These are phyloP conservation scores for Lophotriccus pileatus DNA, from an alignment of 2,797 vertebrate genomes.

Conservation along the genomic window DNA sequence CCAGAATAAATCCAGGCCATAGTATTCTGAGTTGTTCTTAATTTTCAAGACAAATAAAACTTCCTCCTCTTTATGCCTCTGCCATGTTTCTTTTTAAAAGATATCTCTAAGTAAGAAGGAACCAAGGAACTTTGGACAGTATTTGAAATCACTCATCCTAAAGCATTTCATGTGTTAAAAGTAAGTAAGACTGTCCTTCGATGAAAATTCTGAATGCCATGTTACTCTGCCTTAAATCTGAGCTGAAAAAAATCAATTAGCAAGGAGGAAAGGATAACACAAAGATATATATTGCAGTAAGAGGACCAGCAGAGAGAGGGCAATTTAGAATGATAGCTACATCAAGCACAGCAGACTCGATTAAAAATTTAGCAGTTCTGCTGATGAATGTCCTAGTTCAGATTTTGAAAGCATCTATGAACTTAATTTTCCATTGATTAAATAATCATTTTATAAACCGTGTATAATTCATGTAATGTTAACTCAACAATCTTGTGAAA, in stretches of 20 bases:
- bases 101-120: background rate
- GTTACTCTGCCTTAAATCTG: conserved; percentile 51
- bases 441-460: conserved; percentile 79
- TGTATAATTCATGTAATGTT: conserved; percentile 76
- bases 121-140: background rate
- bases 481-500: conserved; percentile 71
- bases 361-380: conserved; percentile 80
- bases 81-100: background rate
- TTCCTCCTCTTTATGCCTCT: background rate
- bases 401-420: conserved; percentile 77
- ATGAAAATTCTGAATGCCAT: conserved; percentile 15
- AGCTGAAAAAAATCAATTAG: conserved; percentile 68
- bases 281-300: conserved; percentile 49
- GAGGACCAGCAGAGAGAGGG: conserved; percentile 51
- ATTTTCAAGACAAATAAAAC: background rate
- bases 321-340: conserved; percentile 75
- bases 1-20: background rate
- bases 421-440: conserved; percentile 81
- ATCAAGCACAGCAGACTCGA: conserved; percentile 69
- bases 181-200: background rate
- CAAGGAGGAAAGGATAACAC: conserved; percentile 16
- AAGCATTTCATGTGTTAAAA: conserved; percentile 15
- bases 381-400: conserved; percentile 78
- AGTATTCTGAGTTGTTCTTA: background rate
- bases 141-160: background rate